Percentiles rank a stretch among this genome's conserved stretches.
Evolutionary conservation across 53 echinoderm and acorn worm genomes (phyloP).

Genomic region (Patiria pectinifera): DNA sequence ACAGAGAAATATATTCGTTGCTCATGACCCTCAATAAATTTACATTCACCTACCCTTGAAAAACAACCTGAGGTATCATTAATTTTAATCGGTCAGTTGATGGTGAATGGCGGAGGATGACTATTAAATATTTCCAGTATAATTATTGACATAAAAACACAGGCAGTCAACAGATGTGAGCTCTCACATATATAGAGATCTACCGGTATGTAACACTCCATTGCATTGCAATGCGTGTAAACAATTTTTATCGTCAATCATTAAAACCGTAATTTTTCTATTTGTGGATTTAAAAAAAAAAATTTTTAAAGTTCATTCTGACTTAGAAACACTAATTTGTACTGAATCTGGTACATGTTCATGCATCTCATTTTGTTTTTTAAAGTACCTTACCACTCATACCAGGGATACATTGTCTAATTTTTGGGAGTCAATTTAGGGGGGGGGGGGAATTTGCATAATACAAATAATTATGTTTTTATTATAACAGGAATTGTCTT

Average conservation of each 20-base stretch:
- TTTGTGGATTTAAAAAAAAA: too few species aligned
- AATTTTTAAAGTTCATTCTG: too few species aligned
- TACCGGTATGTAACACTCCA: neutral
- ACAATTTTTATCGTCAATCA: neutral
- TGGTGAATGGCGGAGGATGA: neutral
- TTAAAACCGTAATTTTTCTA: neutral
- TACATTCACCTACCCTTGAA: neutral
- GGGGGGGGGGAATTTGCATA: too few species aligned
- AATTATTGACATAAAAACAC: neutral
- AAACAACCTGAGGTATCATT: neutral
- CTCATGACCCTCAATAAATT: neutral
- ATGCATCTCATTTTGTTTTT: too few species aligned
- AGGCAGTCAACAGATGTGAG: neutral
- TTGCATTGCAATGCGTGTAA: neutral
- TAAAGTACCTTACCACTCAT: too few species aligned
- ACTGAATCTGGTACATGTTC: too few species aligned
- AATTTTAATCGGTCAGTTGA: neutral
- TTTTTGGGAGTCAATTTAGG: too few species aligned
- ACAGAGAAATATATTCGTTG: too few species aligned
- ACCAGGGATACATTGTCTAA: too few species aligned
- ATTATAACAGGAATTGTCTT: too few species aligned
- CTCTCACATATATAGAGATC: neutral
- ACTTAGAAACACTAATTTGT: too few species aligned
- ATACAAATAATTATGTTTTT: too few species aligned
- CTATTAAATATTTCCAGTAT: neutral